Conservation (phyloP, 2,888 invertebrate genomes). For the Nyleta sp. region DNA sequence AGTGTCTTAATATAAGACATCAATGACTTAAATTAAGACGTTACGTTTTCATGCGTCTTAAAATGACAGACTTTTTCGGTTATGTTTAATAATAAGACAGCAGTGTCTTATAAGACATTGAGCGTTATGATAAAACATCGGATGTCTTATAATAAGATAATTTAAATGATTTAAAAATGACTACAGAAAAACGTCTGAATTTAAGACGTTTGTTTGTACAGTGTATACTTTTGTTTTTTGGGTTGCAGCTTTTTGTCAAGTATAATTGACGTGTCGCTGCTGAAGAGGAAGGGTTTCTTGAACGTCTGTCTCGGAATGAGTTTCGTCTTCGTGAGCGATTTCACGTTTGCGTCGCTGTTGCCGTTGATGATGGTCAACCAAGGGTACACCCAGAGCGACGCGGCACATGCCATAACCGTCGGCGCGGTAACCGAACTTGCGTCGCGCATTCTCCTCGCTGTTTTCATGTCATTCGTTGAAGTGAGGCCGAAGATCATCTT, state of each 20-base stretch:
- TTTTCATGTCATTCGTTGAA: constrained; percentile 85
- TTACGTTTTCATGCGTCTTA: too few species aligned
- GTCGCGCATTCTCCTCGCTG: constrained; percentile 86
- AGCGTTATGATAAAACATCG: too few species aligned
- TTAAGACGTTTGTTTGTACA: too few species aligned
- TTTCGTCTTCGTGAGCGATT: constrained; percentile 87
- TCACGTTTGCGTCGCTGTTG: constrained; percentile 88
- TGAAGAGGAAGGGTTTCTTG: constrained; percentile 80
- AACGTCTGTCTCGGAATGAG: constrained; percentile 89
- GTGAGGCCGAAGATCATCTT: constrained; percentile 87
- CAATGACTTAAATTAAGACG: too few species aligned
- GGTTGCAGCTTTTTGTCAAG: constrained; percentile 12
- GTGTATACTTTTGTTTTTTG: background rate
- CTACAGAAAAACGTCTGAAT: too few species aligned
- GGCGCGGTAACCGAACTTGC: constrained; percentile 88
- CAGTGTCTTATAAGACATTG: too few species aligned
- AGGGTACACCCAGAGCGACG: constrained; percentile 85
- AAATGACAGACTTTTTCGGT: too few species aligned
- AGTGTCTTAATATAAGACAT: too few species aligned
- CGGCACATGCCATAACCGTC: constrained; percentile 87
- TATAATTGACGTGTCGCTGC: constrained; percentile 75
- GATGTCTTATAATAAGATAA: too few species aligned
- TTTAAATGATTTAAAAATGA: too few species aligned
- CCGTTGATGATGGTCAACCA: constrained; percentile 86
- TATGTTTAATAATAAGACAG: too few species aligned